phyloP scores from a whole-genome alignment of 2,888 invertebrate species.

The Mellilla xanthometata region DNA sequence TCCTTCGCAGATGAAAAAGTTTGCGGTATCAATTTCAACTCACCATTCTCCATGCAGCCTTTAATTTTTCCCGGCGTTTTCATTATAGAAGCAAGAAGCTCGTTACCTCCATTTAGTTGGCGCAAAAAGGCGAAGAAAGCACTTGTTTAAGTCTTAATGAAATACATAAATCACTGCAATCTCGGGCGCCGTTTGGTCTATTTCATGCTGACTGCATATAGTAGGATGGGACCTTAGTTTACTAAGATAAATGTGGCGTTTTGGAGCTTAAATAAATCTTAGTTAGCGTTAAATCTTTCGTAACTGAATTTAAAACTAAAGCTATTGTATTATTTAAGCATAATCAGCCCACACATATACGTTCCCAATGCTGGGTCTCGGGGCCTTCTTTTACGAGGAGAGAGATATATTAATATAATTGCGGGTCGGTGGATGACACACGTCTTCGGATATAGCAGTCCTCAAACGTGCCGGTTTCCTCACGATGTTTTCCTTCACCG shows the following conservation, averaged over 20 bases:
- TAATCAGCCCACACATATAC: no score
- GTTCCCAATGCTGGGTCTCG: no score
- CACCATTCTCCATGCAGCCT: conserved; percentile 50
- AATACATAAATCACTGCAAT: conserved; percentile 69
- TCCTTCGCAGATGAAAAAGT: conserved; percentile 56
- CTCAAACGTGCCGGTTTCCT: no score
- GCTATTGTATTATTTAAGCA: no score
- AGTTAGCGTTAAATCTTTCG: neutral
- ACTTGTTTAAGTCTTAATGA: conserved; percentile 64
- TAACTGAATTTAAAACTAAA: neutral
- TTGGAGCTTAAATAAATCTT: conserved; percentile 22
- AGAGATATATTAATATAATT: no score
- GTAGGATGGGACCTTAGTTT: conserved; percentile 42
- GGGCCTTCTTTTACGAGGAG: no score
- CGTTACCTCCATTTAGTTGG: conserved; percentile 63
- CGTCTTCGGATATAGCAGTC: no score
- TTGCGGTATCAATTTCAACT: conserved; percentile 64
- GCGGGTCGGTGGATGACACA: no score
- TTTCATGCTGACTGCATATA: conserved; percentile 44
- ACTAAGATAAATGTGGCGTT: conserved; percentile 40
- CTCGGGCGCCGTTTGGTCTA: conserved; percentile 58
- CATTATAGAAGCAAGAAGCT: conserved; percentile 65
- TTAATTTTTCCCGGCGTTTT: conserved; percentile 48
- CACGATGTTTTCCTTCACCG: no score
- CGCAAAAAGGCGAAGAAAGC: conserved; percentile 48